These are phyloP conservation scores for Escarpia spicata DNA, from an alignment of 2,888 invertebrate species.

Conservation along the genomic window DNA sequence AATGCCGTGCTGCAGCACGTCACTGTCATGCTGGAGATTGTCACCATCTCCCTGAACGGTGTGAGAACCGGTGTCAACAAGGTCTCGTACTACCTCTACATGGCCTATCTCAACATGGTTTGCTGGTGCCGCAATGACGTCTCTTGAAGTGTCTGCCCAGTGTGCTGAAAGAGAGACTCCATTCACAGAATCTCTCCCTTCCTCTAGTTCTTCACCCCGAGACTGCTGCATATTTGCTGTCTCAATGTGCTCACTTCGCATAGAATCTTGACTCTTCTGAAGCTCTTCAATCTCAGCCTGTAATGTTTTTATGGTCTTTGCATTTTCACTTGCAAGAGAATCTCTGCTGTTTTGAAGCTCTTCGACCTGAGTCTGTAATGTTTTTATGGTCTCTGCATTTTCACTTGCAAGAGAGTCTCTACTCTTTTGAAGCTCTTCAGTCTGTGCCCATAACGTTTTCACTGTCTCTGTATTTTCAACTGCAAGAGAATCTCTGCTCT, in stretches of 20 bases:
- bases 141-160: not conserved
- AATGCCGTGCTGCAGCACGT: not conserved
- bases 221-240: not conserved
- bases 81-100: no score
- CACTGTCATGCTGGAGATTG: no score
- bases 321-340: not conserved
- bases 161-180: not conserved
- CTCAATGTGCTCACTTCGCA: not conserved
- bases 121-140: not conserved
- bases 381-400: not conserved
- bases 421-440: not conserved
- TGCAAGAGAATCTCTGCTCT: not conserved
- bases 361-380: not conserved
- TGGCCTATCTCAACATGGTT: no score
- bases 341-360: not conserved
- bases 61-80: no score
- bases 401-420: not conserved
- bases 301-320: not conserved
- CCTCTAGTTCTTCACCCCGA: not conserved
- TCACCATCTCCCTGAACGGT: no score
- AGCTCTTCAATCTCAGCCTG: not conserved
- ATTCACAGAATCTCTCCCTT: not conserved
- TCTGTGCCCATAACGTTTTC: not conserved
- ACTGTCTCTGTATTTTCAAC: not conserved
- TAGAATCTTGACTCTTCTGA: not conserved